phyloP scores from a whole-genome alignment of 2,888 invertebrate genomes.

The Tinea semifulvella region DNA sequence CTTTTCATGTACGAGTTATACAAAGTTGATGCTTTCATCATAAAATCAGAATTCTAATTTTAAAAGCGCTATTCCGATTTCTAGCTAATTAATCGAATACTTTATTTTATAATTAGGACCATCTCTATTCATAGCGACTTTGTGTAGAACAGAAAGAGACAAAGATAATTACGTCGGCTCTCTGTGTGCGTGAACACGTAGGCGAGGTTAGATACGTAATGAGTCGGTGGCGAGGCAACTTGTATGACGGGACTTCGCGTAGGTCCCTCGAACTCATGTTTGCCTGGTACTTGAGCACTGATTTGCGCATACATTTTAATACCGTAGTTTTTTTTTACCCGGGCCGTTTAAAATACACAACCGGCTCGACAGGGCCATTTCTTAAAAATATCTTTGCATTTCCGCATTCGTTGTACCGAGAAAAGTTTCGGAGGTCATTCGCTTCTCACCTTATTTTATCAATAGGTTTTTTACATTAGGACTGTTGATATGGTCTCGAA shows the following conservation, averaged over 20 bases:
- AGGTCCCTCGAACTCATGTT: slow-evolving; percentile 41
- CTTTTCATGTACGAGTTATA: too few relatives aligned
- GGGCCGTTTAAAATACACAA: slow-evolving; percentile 47
- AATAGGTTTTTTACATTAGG: too few relatives aligned
- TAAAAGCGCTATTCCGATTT: too few relatives aligned
- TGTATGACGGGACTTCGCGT: slow-evolving; percentile 36
- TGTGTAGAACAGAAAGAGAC: slow-evolving; percentile 35
- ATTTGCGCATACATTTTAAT: slow-evolving; percentile 62
- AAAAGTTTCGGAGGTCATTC: slow-evolving; percentile 29
- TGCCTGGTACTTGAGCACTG: slow-evolving; percentile 55
- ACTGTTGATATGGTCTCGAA: too few relatives aligned
- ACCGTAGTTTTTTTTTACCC: slow-evolving; percentile 46
- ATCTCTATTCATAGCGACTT: slow-evolving; percentile 3
- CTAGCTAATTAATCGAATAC: not conserved
- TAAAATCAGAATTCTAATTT: too few relatives aligned
- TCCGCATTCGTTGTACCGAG: slow-evolving; percentile 39
- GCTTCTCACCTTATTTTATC: not conserved
- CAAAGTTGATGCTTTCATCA: too few relatives aligned
- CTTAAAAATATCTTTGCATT: slow-evolving; percentile 57
- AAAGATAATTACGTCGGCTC: slow-evolving; percentile 37
- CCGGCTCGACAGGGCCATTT: slow-evolving; percentile 51
- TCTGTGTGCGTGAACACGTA: slow-evolving; percentile 32
- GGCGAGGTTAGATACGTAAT: slow-evolving; percentile 34
- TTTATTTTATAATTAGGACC: slow-evolving; percentile 2
- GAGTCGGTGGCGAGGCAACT: slow-evolving; percentile 30